A percentile compares a stretch with the other conserved stretches of the same genome.
Evolutionary conservation across 2,797 vertebrate genomes (phyloP).

Genomic region (Novumbra hubbsi): DNA sequence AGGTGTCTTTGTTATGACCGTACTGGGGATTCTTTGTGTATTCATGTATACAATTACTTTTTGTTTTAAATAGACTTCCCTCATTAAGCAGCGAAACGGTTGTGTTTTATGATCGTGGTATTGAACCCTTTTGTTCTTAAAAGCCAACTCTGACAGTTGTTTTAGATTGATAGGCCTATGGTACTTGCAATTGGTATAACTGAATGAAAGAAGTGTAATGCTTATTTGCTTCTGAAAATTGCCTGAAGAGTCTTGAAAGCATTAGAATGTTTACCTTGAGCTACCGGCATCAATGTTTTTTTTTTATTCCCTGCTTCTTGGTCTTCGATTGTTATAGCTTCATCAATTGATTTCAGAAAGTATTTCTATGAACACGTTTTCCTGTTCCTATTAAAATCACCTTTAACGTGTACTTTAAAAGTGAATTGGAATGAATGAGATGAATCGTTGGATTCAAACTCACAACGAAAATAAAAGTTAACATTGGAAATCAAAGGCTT

Average conservation of each 20-base stretch:
- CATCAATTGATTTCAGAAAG: too few relatives aligned
- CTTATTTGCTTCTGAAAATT: neutral
- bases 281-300: neutral
- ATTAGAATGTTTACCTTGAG: neutral
- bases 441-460: too few relatives aligned
- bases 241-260: neutral
- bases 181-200: neutral
- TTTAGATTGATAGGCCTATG: neutral
- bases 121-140: neutral
- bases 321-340: too few relatives aligned
- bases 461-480: too few relatives aligned
- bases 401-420: too few relatives aligned
- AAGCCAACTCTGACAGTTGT: neutral
- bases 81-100: neutral
- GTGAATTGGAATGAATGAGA: too few relatives aligned
- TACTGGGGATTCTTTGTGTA: neutral
- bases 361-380: too few relatives aligned
- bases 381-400: too few relatives aligned
- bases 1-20: too few relatives aligned
- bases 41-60: neutral
- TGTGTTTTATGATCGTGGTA: neutral
- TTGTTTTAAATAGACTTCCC: neutral
- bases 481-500: too few relatives aligned
- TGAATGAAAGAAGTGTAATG: neutral
- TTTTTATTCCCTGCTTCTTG: neutral